Conservation (phyloP, 2,113 vertebrate species). For the Polypterus bichir region DNA sequence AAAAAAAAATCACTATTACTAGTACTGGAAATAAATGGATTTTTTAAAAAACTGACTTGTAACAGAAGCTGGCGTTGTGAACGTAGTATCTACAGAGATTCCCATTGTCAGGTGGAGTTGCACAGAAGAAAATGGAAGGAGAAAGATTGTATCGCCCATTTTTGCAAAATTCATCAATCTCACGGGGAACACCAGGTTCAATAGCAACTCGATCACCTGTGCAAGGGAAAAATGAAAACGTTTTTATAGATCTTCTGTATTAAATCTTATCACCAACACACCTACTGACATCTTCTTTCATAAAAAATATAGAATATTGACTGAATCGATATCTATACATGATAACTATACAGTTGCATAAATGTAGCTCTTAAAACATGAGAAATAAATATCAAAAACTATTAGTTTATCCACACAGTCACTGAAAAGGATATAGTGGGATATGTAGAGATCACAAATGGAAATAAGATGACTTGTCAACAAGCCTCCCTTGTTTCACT, state of each 20-base stretch:
- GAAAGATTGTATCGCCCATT: slow-evolving; percentile 80
- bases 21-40: not conserved
- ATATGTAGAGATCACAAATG: too few species aligned
- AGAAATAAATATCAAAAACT: too few species aligned
- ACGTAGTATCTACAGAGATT: slow-evolving; percentile 81
- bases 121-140: slow-evolving; percentile 84
- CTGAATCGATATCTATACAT: too few species aligned
- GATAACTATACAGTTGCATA: not conserved
- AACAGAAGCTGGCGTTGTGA: slow-evolving; percentile 82
- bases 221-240: slow-evolving; percentile 2
- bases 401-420: too few species aligned
- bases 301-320: not conserved
- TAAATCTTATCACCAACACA: too few species aligned
- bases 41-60: slow-evolving; percentile 67
- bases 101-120: slow-evolving; percentile 82
- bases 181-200: slow-evolving; percentile 75
- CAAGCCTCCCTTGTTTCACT: too few species aligned
- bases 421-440: too few species aligned
- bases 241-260: too few species aligned
- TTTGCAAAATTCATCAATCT: slow-evolving; percentile 80
- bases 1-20: not conserved
- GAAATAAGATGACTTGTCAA: too few species aligned
- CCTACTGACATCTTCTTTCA: not conserved
- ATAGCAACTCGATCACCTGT: slow-evolving; percentile 86
- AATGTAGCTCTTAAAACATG: not conserved